Base-by-base conservation (phyloP, 2,797 vertebrate species). In the Dallia pectoralis region DNA sequence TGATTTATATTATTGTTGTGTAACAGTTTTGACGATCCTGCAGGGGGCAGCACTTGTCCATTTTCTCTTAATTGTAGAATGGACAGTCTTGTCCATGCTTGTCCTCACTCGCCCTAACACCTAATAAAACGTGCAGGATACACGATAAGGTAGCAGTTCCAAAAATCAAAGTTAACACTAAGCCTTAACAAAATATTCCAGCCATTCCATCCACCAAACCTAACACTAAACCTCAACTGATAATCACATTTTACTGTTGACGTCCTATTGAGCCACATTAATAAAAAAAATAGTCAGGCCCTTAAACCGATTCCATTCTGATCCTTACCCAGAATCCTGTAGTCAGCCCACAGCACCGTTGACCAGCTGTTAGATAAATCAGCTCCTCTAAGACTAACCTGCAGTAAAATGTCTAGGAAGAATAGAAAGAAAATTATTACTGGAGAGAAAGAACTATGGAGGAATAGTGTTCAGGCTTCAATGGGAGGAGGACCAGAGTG, bases 331-430 rank as follows among this genome's bases (percentile, higher is more conserved):
- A 11, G 12, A 25, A 59, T 27, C n/a, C 59, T 16, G 14, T 12
- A 12, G n/a, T 27, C 59, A 14, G 15, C 12, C 59, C 14, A 15
- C 9, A 11, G 27, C 59, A 27, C 59, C 27, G 14, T 25, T 16
- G 25, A 72, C 80, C 81, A 78, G 86, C 86, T 87, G 87, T 79
- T 78, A 72, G 83, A 76, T 64, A 53, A 67, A 79, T 75, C 51
- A 76, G 77, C 76, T 62, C 36, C 70, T 69, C 3, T 80, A 76
- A 36, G 33, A 3, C 33, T 36, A 7, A 66, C 83, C 53, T 59
- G 70, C 75, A 86, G 77, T 91, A 78, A 82, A 89, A 88, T 78
- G 79, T 16, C 14, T 5, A 3, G 14, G 19, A 18, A 49, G 15
- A 29, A 19, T 9, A 22, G 33, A 12, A 48, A 71, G 68, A 73